A percentile compares a stretch with the other conserved stretches of the same genome.
phyloP scores from a whole-genome alignment of 2,113 vertebrate genomes.

The Aythya baeri region DNA sequence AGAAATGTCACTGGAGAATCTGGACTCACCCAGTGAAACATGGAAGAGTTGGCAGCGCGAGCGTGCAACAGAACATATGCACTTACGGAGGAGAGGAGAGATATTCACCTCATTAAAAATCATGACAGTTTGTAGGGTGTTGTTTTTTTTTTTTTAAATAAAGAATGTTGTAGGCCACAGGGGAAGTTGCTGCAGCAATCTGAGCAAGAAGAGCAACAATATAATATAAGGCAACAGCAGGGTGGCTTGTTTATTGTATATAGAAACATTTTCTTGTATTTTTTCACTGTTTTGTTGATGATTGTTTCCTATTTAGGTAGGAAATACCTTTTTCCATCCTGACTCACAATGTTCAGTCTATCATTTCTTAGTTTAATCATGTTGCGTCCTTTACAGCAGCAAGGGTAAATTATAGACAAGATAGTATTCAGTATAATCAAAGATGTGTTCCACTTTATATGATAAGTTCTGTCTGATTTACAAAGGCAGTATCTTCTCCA shows the following conservation, averaged over 20 bases:
- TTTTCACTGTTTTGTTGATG: slow-evolving; percentile 22
- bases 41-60: neutral
- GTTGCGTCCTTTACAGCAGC: slow-evolving; percentile 9
- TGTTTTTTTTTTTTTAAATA: neutral
- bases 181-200: neutral
- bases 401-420: slow-evolving; percentile 43
- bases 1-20: neutral
- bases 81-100: neutral
- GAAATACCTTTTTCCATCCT: neutral
- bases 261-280: neutral
- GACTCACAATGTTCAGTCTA: neutral
- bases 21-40: neutral
- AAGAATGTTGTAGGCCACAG: neutral
- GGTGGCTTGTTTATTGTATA: neutral
- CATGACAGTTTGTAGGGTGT: neutral
- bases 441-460: slow-evolving; percentile 35
- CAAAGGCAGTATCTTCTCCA: slow-evolving; percentile 24
- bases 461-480: slow-evolving; percentile 27
- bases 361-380: slow-evolving; percentile 47
- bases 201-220: neutral
- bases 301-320: slow-evolving; percentile 21
- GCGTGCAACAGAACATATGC: neutral
- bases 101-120: neutral
- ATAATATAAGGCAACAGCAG: neutral
- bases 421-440: slow-evolving; percentile 17